Evolutionary conservation across 1,140 invertebrate genomes (phyloP).

Genomic region (Limonius californicus): DNA sequence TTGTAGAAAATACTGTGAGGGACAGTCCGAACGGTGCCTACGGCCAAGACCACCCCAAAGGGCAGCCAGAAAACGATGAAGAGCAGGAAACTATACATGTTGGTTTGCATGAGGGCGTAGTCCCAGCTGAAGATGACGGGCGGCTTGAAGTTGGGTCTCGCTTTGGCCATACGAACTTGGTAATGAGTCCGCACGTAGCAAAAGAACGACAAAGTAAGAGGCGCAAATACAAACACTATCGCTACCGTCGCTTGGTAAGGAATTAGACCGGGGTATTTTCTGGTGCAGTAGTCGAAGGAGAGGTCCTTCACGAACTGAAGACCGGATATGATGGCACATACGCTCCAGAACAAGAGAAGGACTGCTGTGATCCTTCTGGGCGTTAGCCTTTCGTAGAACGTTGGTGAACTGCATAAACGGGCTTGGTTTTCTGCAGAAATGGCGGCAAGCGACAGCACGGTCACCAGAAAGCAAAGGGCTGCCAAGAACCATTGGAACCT

Average conservation of each 20-base stretch:
- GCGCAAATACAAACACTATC: constrained; percentile 54
- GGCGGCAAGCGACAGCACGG: constrained; percentile 60
- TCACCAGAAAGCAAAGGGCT: constrained; percentile 62
- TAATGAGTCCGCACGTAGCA: constrained; percentile 50
- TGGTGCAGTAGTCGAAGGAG: constrained; percentile 63
- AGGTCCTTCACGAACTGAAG: constrained; percentile 54
- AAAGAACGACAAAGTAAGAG: constrained; percentile 51
- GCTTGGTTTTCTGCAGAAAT: constrained; percentile 63
- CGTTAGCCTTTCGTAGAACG: constrained; percentile 53
- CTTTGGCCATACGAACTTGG: constrained; percentile 46
- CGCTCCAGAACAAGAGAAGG: constrained; percentile 53
- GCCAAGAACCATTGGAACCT: constrained; percentile 64
- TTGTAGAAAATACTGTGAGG: constrained; percentile 58
- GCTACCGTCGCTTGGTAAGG: constrained; percentile 54
- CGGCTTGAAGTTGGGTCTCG: constrained; percentile 58
- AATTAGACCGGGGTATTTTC: constrained; percentile 47
- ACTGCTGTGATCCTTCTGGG: constrained; percentile 52
- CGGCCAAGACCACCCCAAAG: constrained; percentile 54
- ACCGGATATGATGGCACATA: constrained; percentile 49
- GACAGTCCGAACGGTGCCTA: constrained; percentile 52
- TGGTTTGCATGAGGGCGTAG: constrained; percentile 59
- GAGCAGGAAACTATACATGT: constrained; percentile 62
- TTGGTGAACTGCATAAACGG: constrained; percentile 53
- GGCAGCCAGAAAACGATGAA: constrained; percentile 68
- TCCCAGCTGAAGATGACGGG: constrained; percentile 62